Evolutionary conservation across 2,888 invertebrate species (phyloP), one percentile per base, ranked within the genome.

Genomic region (Choristoneura rosaceana): DNA sequence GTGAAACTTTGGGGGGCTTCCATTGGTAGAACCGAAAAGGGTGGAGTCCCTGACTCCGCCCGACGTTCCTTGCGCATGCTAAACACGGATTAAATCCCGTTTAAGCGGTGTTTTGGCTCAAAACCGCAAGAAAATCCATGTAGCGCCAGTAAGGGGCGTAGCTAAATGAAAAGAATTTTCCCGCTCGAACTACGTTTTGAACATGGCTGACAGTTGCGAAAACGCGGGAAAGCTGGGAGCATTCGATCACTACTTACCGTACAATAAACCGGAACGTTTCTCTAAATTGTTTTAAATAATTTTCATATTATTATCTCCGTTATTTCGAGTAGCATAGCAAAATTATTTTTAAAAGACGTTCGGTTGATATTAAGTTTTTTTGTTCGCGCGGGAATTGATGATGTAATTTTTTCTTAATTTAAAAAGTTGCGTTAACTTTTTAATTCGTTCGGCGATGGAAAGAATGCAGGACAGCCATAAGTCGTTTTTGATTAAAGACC

Each of bases 401-500:
- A 68, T 63, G 66, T 70, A 59, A 69, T 45, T 66, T 52, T 38
- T 67, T 43, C 38, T 59, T 64, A n/a, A 34, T 47, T 68, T 12
- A 60, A 68, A 34, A 70, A 70, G 50, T 38, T 66, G 10, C 38
- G 52, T 14, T 41, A 58, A 62, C 55, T 71, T 71, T 71, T 43
- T 34, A 43, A 33, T 25, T 55, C 4, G 9, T 33, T 41, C 5
- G 9, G 55, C 45, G 43, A 41, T 65, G 63, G 64, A 55, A 41
- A 91, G 82, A 71, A 91, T 93, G 95, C 96, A 94, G 92, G 96
- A 95, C 91, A 96, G 95, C 78, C 94, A 95, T 81, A 97, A 97
- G 86, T 98, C 98, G 10, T 98, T 98, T 89, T 91, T 98, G 75
- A 98, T 98, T 78, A 96, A 96, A 84, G 98, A 98, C 88, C 95